Base-by-base conservation (phyloP, 2,888 invertebrate species). In the Myathropa florea region DNA sequence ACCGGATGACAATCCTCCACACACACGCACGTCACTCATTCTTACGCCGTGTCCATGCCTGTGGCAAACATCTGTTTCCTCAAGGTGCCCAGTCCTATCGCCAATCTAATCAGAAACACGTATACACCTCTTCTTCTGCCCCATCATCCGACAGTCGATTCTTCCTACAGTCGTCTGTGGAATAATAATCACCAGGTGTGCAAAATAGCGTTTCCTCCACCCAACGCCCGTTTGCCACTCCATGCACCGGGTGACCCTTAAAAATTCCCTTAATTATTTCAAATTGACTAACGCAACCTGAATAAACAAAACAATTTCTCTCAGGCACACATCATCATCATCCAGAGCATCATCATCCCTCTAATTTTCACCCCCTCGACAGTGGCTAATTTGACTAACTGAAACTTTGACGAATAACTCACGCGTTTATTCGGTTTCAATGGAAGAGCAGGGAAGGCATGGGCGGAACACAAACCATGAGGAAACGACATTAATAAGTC, bases 401-500 rank as follows among this genome's bases (percentile, higher is more conserved):
- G 81, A 70, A 70, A 14, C 39, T 76, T 82, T 68, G 63, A 64
- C 26, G 36, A 67, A 71, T 39, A 65, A 30, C n/a, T 65, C 63
- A 59, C 59, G 72, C 67, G 59, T 73, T 72, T 18, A 53, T 39
- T 65, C 36, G 36, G 57, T 24, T 24, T 24, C 57, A 2, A 57
- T 60, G 64, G 46, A 1, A 18, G n/a, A n/a, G n/a, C n/a, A n/a
- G n/a, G n/a, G n/a, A 18, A 67, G 65, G 64, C 71, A 36, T 21
- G 10, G 30, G 46, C 61, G 61, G 36, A 59, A 65, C 33, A 14
- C 60, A n/a, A 70, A 14, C n/a, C 2, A 59, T 26, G 84, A 36
- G 75, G 75, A 60, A 64, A 64, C 59, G 46, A 28, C 68, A 81
- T 85, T 73, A 81, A 85, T 85, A 85, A 85, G 81, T 81, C 76